These are phyloP conservation scores for Poeciliopsis gracilis DNA, from an alignment of 2,797 vertebrate genomes.

Conservation along the genomic window DNA sequence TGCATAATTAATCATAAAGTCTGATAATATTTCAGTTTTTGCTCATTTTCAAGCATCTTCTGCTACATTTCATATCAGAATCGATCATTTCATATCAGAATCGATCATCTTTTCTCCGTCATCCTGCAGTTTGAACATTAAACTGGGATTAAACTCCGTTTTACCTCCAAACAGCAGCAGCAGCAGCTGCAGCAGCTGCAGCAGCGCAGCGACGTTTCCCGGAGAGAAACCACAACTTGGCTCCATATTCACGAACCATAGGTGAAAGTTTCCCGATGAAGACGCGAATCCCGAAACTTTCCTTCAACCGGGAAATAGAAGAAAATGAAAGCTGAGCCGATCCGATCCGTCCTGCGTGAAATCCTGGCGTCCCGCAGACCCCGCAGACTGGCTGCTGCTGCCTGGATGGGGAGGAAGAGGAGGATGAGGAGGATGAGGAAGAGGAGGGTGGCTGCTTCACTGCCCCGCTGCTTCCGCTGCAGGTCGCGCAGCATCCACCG, in stretches of 20 bases:
- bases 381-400: slow-evolving; percentile 67
- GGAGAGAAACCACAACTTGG: slow-evolving; percentile 77
- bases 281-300: slow-evolving; percentile 43
- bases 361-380: slow-evolving; percentile 79
- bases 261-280: slow-evolving; percentile 75
- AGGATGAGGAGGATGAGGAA: slow-evolving; percentile 39
- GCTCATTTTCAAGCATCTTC: background rate
- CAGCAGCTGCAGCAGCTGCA: slow-evolving; percentile 67
- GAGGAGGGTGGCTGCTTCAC: slow-evolving; percentile 61
- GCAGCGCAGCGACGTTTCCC: slow-evolving; percentile 70
- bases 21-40: background rate
- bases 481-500: slow-evolving; percentile 61
- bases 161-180: slow-evolving; percentile 75
- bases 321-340: background rate
- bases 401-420: slow-evolving; percentile 37
- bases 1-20: background rate
- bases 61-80: background rate
- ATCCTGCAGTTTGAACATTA: background rate
- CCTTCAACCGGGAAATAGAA: background rate
- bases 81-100: background rate
- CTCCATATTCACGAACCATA: slow-evolving; percentile 83
- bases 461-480: slow-evolving; percentile 67
- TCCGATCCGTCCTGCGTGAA: slow-evolving; percentile 44
- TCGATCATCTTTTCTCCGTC: background rate
- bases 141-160: slow-evolving; percentile 24